Conservation (phyloP, 2,888 invertebrate genomes). For the Neoascia interrupta region DNA sequence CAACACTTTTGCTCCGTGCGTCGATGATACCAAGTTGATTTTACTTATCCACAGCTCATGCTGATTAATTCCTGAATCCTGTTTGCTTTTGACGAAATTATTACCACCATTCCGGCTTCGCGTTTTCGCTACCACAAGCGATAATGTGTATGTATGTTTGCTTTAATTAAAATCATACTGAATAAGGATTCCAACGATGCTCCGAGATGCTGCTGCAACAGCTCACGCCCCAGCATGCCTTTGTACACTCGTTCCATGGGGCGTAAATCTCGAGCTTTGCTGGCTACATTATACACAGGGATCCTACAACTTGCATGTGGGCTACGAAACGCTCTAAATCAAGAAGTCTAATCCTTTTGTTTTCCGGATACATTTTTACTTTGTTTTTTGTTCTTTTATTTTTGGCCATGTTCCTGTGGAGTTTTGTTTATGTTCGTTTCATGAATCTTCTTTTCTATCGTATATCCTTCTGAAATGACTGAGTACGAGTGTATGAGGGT, state of each 20-base stretch:
- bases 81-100: slow-evolving; percentile 47
- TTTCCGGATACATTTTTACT: slow-evolving; percentile 46
- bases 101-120: slow-evolving; percentile 10
- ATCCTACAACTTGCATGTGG: slow-evolving; percentile 41
- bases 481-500: slow-evolving; percentile 17
- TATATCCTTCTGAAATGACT: slow-evolving; percentile 5
- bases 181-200: background rate
- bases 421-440: slow-evolving; percentile 51
- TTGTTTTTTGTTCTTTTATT: slow-evolving; percentile 1
- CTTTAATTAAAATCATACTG: slow-evolving; percentile 64
- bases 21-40: slow-evolving; percentile 46
- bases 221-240: slow-evolving; percentile 13
- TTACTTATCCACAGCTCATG: slow-evolving; percentile 60
- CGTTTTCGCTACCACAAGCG: background rate
- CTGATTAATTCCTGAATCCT: slow-evolving; percentile 56
- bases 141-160: slow-evolving; percentile 54
- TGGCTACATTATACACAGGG: slow-evolving; percentile 28
- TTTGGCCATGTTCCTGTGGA: background rate
- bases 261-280: slow-evolving; percentile 53
- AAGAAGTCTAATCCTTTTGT: slow-evolving; percentile 67
- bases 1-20: too few relatives aligned
- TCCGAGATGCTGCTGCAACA: slow-evolving; percentile 27
- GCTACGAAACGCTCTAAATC: slow-evolving; percentile 53
- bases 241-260: slow-evolving; percentile 1
- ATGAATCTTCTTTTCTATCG: slow-evolving; percentile 15